Percentiles rank a stretch among this genome's conserved stretches.
These are phyloP conservation scores for Lycocorax pyrrhopterus DNA, from an alignment of 2,113 vertebrate genomes.

Conservation along the genomic window DNA sequence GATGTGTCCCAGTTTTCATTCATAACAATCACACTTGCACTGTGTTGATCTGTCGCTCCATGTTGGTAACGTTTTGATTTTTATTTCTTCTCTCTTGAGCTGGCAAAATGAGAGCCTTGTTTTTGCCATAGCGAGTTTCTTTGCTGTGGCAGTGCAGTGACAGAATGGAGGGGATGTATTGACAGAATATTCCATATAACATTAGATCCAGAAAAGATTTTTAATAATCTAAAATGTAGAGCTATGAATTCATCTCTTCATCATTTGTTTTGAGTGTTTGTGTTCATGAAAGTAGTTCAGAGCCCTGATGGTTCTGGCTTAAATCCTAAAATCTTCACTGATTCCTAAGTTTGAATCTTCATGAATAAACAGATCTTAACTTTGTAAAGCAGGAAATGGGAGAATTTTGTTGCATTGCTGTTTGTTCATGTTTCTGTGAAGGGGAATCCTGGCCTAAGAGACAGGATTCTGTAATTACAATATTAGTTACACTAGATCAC, in stretches of 20 bases:
- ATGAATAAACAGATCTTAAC: not conserved
- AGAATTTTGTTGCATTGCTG: not conserved
- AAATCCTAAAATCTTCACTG: not conserved
- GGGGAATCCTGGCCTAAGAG: not conserved
- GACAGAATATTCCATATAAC: not conserved
- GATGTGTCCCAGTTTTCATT: not conserved
- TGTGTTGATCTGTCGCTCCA: not conserved
- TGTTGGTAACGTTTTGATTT: not conserved
- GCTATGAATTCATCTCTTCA: not conserved
- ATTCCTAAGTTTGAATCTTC: not conserved
- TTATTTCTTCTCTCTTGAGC: not conserved
- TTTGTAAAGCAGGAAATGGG: not conserved
- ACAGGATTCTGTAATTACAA: not conserved
- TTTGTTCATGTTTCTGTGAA: not conserved
- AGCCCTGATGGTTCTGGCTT: not conserved
- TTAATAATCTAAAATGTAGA: not conserved
- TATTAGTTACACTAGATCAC: slow-evolving; percentile 37
- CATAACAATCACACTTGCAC: not conserved
- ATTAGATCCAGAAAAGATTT: not conserved
- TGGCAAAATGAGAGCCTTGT: not conserved
- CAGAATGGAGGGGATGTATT: not conserved
- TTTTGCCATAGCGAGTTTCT: not conserved
- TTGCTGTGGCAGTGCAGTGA: not conserved
- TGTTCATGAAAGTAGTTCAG: not conserved
- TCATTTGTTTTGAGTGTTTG: not conserved